Evolutionary conservation across 2,888 invertebrate genomes (phyloP), one percentile per base, ranked within the genome.

Genomic region (Scotopteryx bipunctaria): DNA sequence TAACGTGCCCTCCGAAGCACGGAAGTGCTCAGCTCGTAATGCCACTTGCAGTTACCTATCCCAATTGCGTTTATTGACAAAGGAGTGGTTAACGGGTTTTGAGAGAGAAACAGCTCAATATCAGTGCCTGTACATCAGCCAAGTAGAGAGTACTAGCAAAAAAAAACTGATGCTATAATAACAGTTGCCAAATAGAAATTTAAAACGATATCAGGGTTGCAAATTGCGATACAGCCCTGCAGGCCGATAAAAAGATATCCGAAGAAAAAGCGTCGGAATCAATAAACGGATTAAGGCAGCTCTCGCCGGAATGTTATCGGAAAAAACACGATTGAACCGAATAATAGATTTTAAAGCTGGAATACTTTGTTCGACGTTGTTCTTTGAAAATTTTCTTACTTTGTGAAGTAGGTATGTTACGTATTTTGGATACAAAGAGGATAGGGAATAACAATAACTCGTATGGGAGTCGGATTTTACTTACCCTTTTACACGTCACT

Each of bases 261-360:
- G 36, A 45, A 56, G 54, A 53, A 57, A 55, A 61, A 61, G 38
- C 52, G 59, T 48, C 52, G 37, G 61, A 63, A 63, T 65, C 63
- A 63, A 65, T 63, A 65, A 65, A 59, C 61, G 57, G 65, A 62
- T 66, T 63, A 62, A 27, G 57, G 52, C 55, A 52, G 56, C 42
- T 49, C 46, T 46, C 44, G 40, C 31, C 44, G 48, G 54, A 51
- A 51, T 59, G 54, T 59, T 59, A 57, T 59, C 52, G 54, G 53
- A 49, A 46, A 54, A 57, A 59, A 59, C 55, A 55, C 52, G 52
- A 57, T 59, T 57, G 55, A 52, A 56, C 52, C 55, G 43, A 52
- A 47, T 59, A 59, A 59, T 57, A 52, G 59, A 59, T 59, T 57
- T 59, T 55, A 57, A 57, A 59, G 41, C 56, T 48, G 40, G 44